A percentile compares a stretch with the other conserved stretches of the same genome.
Conservation (phyloP, 2,888 invertebrate genomes). For the Sepiola atlantica region DNA sequence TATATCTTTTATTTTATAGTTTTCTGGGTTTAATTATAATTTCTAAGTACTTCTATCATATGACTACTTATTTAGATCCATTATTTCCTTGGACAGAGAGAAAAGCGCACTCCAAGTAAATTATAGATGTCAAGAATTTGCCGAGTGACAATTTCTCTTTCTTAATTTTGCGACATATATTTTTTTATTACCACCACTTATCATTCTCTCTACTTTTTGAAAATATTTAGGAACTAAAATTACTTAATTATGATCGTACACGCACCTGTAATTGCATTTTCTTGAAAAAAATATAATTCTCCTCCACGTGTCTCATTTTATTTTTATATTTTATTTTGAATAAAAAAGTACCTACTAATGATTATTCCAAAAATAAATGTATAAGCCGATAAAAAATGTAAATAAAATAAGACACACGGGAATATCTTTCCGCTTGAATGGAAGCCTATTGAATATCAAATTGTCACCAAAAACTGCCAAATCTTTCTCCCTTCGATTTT, state of each 20-base stretch:
- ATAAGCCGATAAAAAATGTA: not conserved
- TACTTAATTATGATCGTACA: not conserved
- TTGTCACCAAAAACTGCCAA: not conserved
- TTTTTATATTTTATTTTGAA: not conserved
- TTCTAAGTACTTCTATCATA: too few relatives aligned
- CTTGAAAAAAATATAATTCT: not conserved
- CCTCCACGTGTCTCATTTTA: not conserved
- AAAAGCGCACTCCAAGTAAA: too few relatives aligned
- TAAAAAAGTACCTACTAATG: not conserved
- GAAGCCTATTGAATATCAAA: not conserved
- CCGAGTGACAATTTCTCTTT: not conserved
- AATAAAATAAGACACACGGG: too few relatives aligned
- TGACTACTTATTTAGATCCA: too few relatives aligned
- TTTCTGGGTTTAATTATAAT: too few relatives aligned
- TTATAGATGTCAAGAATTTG: too few relatives aligned
- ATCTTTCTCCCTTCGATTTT: not conserved
- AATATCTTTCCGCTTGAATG: not conserved
- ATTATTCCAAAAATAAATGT: not conserved
- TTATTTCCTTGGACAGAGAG: too few relatives aligned
- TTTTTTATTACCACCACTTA: not conserved
- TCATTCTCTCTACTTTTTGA: not conserved
- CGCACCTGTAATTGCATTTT: not conserved
- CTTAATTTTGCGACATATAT: not conserved
- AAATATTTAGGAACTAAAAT: not conserved
- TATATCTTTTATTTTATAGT: too few relatives aligned